phyloP scores from a whole-genome alignment of 2,888 invertebrate species.

The Lampropteryx suffumata region DNA sequence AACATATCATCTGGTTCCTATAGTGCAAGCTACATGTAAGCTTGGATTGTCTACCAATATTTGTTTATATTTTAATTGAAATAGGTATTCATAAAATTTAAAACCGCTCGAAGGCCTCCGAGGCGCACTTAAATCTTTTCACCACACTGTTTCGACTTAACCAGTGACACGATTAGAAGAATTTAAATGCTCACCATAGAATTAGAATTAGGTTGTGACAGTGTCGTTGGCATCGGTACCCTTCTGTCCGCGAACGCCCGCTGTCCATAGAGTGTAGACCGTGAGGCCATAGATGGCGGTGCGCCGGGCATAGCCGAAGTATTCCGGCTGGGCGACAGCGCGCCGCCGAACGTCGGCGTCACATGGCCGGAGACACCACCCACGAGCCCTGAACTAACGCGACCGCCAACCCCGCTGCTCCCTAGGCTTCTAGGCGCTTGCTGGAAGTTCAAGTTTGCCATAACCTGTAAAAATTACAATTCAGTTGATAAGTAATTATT shows the following conservation, averaged over 20 bases:
- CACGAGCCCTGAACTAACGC: slow-evolving; percentile 87
- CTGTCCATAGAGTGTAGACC: slow-evolving; percentile 89
- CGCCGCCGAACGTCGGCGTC: slow-evolving; percentile 79
- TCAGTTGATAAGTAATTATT: neutral
- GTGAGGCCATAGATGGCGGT: slow-evolving; percentile 82
- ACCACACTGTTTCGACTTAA: too few species aligned
- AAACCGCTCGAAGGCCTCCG: too few species aligned
- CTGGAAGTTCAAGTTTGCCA: slow-evolving; percentile 97
- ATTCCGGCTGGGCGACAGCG: slow-evolving; percentile 72
- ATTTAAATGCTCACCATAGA: slow-evolving; percentile 71
- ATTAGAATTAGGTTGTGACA: slow-evolving; percentile 81
- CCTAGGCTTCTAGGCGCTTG: slow-evolving; percentile 94
- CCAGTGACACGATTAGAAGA: neutral
- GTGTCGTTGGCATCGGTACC: slow-evolving; percentile 84
- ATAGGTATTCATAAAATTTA: too few species aligned
- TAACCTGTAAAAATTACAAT: slow-evolving; percentile 83
- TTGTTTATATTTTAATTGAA: too few species aligned
- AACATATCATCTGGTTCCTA: too few species aligned
- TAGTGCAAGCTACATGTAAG: too few species aligned
- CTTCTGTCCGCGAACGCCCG: slow-evolving; percentile 91
- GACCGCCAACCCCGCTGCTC: slow-evolving; percentile 84
- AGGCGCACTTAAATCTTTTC: too few species aligned
- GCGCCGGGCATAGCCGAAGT: slow-evolving; percentile 75
- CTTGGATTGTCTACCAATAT: too few species aligned
- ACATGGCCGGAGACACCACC: slow-evolving; percentile 85